Evolutionary conservation across 2,797 vertebrate species (phyloP).

Genomic region (Enteromius unitaeniatus): DNA sequence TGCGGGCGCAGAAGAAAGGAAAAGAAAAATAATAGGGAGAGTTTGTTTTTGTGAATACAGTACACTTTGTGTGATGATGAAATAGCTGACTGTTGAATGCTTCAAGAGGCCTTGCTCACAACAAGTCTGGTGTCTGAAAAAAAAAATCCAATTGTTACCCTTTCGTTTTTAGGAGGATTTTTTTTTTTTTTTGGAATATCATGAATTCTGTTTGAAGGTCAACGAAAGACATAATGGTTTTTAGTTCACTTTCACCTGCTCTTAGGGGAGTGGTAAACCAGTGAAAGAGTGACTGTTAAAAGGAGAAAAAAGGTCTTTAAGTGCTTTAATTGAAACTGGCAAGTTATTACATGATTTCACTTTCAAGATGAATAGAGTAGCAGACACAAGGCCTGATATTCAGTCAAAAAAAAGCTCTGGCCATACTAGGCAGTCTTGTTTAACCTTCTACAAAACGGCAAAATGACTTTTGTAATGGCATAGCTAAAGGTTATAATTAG

Average conservation of each 20-base stretch:
- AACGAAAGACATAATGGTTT: slow-evolving; percentile 63
- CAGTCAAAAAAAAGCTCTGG: neutral
- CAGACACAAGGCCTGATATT: neutral
- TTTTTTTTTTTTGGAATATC: slow-evolving; percentile 18
- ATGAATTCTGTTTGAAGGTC: slow-evolving; percentile 66
- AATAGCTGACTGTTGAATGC: slow-evolving; percentile 56
- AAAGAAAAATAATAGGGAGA: slow-evolving; percentile 64
- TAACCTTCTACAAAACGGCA: neutral
- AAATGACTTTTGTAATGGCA: slow-evolving; percentile 32
- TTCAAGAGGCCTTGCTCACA: slow-evolving; percentile 45
- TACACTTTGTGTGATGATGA: slow-evolving; percentile 57
- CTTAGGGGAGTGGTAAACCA: neutral
- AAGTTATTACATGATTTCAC: neutral
- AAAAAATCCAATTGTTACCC: slow-evolving; percentile 33
- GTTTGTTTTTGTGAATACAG: slow-evolving; percentile 69
- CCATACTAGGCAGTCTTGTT: slow-evolving; percentile 8
- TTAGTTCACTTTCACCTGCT: slow-evolving; percentile 29
- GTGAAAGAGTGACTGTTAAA: neutral
- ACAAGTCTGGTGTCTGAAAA: slow-evolving; percentile 33
- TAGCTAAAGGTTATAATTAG: slow-evolving; percentile 47
- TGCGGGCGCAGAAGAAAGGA: slow-evolving; percentile 51
- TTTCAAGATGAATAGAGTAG: neutral
- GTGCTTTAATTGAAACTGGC: neutral
- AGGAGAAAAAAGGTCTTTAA: slow-evolving; percentile 7
- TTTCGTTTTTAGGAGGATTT: slow-evolving; percentile 19